phyloP scores from a whole-genome alignment of 2,113 vertebrate species.

The Spilogale gracilis region DNA sequence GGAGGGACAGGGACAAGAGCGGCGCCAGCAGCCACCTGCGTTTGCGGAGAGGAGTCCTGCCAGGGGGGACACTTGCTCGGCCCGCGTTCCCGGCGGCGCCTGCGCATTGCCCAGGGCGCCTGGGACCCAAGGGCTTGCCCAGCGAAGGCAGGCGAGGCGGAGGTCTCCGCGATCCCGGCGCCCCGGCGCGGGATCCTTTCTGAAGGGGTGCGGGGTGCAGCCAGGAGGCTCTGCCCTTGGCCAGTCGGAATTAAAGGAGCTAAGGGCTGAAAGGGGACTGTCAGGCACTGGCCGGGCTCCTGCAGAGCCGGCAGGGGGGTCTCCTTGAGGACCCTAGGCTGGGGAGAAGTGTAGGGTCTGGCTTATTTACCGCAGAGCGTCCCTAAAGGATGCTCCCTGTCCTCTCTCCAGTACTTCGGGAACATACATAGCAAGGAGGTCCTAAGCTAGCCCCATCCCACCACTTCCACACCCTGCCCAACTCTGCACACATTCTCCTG shows the following conservation, averaged over 20 bases:
- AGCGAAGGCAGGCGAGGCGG: neutral
- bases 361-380: neutral
- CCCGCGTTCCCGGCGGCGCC: neutral
- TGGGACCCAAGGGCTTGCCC: neutral
- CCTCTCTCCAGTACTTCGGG: neutral
- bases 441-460: neutral
- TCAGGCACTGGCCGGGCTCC: constrained; percentile 48
- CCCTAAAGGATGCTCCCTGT: neutral
- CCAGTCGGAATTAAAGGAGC: neutral
- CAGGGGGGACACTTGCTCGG: neutral
- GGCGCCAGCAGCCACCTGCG: neutral
- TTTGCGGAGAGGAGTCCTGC: too few relatives aligned
- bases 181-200: too few relatives aligned
- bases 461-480: neutral
- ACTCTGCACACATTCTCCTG: neutral
- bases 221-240: neutral
- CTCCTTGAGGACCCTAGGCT: neutral
- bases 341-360: too few relatives aligned
- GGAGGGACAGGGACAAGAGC: neutral
- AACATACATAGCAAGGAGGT: neutral
- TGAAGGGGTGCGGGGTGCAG: neutral
- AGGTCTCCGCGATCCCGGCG: neutral
- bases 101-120: neutral
- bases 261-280: neutral
- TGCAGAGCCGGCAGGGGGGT: neutral